A percentile compares a stretch with the other conserved stretches of the same genome.
These are phyloP conservation scores for Saccostrea echinata DNA, from an alignment of 1,140 invertebrate species.

Conservation along the genomic window DNA sequence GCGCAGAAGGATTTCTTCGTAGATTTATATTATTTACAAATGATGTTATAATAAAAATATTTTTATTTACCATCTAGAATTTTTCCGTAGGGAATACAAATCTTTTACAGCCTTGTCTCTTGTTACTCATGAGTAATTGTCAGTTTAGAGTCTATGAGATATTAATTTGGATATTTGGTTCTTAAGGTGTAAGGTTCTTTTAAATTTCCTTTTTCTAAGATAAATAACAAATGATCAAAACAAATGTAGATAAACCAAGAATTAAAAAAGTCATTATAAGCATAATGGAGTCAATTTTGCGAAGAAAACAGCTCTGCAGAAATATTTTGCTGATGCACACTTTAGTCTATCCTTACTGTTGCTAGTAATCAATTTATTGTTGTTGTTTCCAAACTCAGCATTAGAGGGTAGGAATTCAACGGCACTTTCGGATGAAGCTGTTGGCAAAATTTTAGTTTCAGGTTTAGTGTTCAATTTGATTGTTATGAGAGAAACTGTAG, in stretches of 20 bases:
- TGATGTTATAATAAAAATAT: no score
- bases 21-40: no score
- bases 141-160: no score
- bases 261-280: conserved; percentile 15
- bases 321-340: neutral
- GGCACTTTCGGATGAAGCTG: neutral
- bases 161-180: no score
- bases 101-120: no score
- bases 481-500: neutral
- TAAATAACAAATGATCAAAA: neutral
- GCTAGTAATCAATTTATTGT: neutral
- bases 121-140: no score
- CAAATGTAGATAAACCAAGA: neutral
- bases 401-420: neutral
- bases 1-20: no score
- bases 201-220: neutral
- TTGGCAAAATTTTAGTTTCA: neutral
- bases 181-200: neutral
- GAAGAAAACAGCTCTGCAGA: neutral
- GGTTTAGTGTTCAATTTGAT: neutral
- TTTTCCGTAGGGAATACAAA: no score
- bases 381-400: neutral
- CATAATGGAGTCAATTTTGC: conserved; percentile 5
- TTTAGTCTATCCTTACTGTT: neutral
- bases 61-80: no score